Evolutionary conservation across 2,113 vertebrate species (phyloP).

Genomic region (Albula goreensis): DNA sequence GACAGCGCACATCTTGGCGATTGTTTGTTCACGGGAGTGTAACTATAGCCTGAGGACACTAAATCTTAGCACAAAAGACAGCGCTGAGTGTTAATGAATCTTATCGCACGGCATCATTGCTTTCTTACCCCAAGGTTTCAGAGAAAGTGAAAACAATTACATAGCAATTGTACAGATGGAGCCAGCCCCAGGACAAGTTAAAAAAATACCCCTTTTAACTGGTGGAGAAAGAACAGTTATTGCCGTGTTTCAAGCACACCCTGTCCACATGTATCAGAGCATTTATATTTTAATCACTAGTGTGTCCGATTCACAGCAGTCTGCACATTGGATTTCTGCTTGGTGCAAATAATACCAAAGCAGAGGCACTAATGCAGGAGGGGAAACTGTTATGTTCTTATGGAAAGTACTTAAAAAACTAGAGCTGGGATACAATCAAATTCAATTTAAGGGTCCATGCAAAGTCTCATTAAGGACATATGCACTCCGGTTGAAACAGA

Average conservation of each 20-base stretch:
- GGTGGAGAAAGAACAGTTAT: slow-evolving; percentile 33
- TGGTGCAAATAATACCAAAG: slow-evolving; percentile 18
- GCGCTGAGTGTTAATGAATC: slow-evolving; percentile 56
- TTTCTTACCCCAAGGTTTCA: slow-evolving; percentile 44
- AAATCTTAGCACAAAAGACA: slow-evolving; percentile 38
- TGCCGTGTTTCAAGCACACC: slow-evolving; percentile 46
- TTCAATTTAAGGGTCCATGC: too few relatives aligned
- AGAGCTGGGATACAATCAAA: too few relatives aligned
- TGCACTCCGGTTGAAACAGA: too few relatives aligned
- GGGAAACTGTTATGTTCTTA: too few relatives aligned
- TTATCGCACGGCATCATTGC: slow-evolving; percentile 39
- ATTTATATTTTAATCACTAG: slow-evolving; percentile 33
- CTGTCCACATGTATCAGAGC: slow-evolving; percentile 40
- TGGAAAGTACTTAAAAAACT: too few relatives aligned
- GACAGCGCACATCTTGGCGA: background rate
- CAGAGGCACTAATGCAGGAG: too few relatives aligned
- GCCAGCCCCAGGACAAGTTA: slow-evolving; percentile 39
- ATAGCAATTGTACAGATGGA: slow-evolving; percentile 45
- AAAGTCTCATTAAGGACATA: too few relatives aligned
- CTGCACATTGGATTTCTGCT: slow-evolving; percentile 29
- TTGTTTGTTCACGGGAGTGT: background rate
- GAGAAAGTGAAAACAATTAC: slow-evolving; percentile 27
- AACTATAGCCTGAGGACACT: slow-evolving; percentile 41
- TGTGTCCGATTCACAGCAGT: slow-evolving; percentile 40
- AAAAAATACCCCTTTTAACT: slow-evolving; percentile 36